phyloP scores from a whole-genome alignment of 2,888 invertebrate species.

The Lasioglossum villosulum region DNA sequence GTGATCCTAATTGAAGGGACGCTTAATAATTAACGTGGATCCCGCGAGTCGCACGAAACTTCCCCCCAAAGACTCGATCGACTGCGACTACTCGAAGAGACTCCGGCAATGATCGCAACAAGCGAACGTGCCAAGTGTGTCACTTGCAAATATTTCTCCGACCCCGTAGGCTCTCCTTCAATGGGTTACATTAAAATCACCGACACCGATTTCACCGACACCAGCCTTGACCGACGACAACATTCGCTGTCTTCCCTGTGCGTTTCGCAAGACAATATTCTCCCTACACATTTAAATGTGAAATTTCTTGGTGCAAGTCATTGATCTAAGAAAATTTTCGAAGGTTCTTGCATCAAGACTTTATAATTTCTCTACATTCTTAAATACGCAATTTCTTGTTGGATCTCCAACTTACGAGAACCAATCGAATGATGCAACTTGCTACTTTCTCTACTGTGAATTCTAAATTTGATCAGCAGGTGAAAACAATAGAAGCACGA shows the following conservation, averaged over 20 bases:
- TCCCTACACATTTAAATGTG: background rate
- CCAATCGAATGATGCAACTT: too few species aligned
- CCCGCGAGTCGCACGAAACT: background rate
- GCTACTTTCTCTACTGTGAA: too few species aligned
- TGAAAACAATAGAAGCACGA: background rate
- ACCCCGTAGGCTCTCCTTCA: background rate
- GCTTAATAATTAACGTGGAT: slow-evolving; percentile 30
- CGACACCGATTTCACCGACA: slow-evolving; percentile 4
- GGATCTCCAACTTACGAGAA: too few species aligned
- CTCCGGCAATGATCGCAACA: background rate
- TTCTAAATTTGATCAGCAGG: background rate
- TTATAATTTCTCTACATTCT: too few species aligned
- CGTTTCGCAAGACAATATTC: background rate
- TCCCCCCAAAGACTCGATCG: background rate
- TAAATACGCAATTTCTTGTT: too few species aligned
- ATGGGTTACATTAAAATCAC: background rate
- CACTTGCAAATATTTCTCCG: slow-evolving; percentile 45
- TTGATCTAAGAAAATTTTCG: too few species aligned
- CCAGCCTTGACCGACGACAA: background rate
- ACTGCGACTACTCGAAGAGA: background rate
- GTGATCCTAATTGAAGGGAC: slow-evolving; percentile 54
- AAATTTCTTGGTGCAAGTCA: too few species aligned
- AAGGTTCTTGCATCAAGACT: too few species aligned
- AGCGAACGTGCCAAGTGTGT: background rate
- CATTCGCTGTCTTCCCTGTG: background rate